A percentile compares a stretch with the other conserved stretches of the same genome.
Evolutionary conservation across 1,140 invertebrate species (phyloP).

Genomic region (Bombus consobrinus): DNA sequence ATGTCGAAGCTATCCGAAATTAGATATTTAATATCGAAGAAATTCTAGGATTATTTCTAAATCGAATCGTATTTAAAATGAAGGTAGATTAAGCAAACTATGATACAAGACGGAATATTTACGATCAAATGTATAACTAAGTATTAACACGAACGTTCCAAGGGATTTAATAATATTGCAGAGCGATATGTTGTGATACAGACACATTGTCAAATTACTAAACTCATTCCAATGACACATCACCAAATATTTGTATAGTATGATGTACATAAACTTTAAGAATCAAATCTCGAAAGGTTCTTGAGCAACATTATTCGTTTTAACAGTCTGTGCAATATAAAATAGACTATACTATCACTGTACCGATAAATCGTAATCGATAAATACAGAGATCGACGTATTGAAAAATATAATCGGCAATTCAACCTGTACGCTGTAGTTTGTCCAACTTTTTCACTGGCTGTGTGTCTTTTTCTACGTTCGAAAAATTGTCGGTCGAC

Average conservation of each 20-base stretch:
- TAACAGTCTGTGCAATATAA: too few relatives aligned
- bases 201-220: background rate
- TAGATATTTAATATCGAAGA: background rate
- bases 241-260: background rate
- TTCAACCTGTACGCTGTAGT: background rate
- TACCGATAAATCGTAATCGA: constrained; percentile 1
- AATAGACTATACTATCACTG: background rate
- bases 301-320: background rate
- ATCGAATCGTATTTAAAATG: background rate
- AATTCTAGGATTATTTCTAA: background rate
- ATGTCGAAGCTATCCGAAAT: background rate
- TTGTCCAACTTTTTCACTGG: constrained; percentile 17
- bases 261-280: background rate
- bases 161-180: background rate
- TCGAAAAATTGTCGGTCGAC: background rate
- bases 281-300: background rate
- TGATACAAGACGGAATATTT: too few relatives aligned
- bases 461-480: background rate
- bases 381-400: background rate
- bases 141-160: background rate
- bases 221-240: background rate
- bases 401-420: background rate
- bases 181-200: background rate
- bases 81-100: background rate
- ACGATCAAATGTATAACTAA: background rate